Evolutionary conservation across 2,888 invertebrate species (phyloP).

Genomic region (Sepioteuthis lessoniana): DNA sequence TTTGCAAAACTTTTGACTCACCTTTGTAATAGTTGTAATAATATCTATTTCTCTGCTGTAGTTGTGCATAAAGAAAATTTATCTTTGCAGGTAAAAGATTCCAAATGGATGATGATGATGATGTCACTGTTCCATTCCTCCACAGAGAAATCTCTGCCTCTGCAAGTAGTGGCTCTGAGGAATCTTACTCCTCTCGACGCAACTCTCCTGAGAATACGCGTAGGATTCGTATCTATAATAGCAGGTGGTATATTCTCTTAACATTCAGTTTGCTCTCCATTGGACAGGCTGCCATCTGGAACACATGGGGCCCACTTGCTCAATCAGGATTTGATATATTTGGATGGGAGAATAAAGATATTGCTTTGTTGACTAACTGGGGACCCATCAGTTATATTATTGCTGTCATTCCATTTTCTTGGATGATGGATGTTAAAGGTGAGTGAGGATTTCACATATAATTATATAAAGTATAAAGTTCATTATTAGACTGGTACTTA

Average conservation of each 20-base stretch:
- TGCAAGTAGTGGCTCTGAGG: not conserved
- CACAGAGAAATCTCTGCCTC: not conserved
- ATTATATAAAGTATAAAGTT: too few species aligned
- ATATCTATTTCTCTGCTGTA: too few species aligned
- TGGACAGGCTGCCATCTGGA: slow-evolving; percentile 63
- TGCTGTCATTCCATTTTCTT: slow-evolving; percentile 59
- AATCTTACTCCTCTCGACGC: not conserved
- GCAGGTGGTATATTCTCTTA: slow-evolving; percentile 63
- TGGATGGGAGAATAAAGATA: slow-evolving; percentile 60
- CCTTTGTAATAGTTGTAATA: too few species aligned
- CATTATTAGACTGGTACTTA: too few species aligned
- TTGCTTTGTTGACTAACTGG: slow-evolving; percentile 64
- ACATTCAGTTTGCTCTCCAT: slow-evolving; percentile 59
- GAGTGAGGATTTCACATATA: not conserved
- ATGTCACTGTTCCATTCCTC: not conserved
- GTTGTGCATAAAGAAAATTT: not conserved
- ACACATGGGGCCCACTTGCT: slow-evolving; percentile 64
- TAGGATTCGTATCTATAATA: slow-evolving; percentile 57
- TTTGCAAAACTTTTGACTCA: too few species aligned
- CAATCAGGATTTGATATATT: slow-evolving; percentile 61
- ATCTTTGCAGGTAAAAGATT: not conserved
- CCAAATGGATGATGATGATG: slow-evolving; percentile 1
- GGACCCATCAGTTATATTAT: slow-evolving; percentile 62
- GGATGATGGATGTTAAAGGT: slow-evolving; percentile 67
- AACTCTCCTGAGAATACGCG: not conserved